Evolutionary conservation across 2,113 vertebrate species (phyloP), one percentile per base, ranked within the genome.

Genomic region (Silurus meridionalis): DNA sequence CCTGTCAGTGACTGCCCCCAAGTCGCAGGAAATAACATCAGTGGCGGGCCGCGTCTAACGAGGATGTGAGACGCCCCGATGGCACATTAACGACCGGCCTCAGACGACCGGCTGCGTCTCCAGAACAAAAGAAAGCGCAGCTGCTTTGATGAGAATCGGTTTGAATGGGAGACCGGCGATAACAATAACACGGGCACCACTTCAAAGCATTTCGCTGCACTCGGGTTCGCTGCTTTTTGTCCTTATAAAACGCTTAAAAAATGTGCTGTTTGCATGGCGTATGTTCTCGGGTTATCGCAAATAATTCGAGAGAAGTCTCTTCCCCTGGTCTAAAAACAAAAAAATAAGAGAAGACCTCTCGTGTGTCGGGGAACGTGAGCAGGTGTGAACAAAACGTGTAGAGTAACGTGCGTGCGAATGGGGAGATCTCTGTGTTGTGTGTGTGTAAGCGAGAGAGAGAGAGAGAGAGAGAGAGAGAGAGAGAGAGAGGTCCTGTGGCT

Each of bases 81-180:
- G 94, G 94, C 94, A 95, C 94, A 96, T 95, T 95, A 93, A 96
- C 87, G 92, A 92, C 86, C 66, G 87, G 90, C 93, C 92, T 93
- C 90, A 92, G 93, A 95, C 91, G 94, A 87, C 91, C 93, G 83
- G 88, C 90, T 90, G 90, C 88, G 85, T 90, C 87, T 88, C 83
- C 87, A 86, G 61, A 91, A 91, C 91, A 92, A 92, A 91, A 90
- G 90, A 86, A 89, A 87, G 87, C 86, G 82, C 92, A 93, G 78
- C 90, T 93, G 91, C 90, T 94, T 95, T 94, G 94, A 94, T 93
- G 92, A 92, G 92, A 90, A 95, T 95, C 93, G 94, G 94, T 93
- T 90, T 60, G 88, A 89, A 90, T 58, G 57, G 91, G 94, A 95
- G 94, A 95, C 95, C 93, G 90, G 93, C 83, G 83, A 83, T 66